phyloP scores from a whole-genome alignment of 1,140 invertebrate genomes.

The Augochlora pura region DNA sequence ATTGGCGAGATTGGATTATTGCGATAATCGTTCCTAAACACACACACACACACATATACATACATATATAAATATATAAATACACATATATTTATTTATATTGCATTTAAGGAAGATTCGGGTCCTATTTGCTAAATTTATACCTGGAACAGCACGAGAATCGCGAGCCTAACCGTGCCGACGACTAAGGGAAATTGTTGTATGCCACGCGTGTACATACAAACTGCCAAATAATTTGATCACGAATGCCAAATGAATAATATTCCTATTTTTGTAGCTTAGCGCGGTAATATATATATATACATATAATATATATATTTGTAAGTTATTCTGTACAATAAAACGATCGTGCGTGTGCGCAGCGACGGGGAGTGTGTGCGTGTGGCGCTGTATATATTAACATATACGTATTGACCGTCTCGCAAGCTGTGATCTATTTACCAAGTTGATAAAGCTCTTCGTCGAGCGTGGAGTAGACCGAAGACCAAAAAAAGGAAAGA shows the following conservation, averaged over 20 bases:
- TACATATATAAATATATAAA: no score
- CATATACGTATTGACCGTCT: not conserved
- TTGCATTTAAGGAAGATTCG: not conserved
- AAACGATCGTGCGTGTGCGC: slow-evolving; percentile 5
- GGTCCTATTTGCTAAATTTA: not conserved
- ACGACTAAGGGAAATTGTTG: not conserved
- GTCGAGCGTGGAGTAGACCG: not conserved
- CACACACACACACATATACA: no score
- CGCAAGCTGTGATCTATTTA: not conserved
- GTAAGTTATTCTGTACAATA: slow-evolving; percentile 55
- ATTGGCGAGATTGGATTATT: not conserved
- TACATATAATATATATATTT: slow-evolving; percentile 5
- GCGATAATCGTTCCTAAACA: not conserved
- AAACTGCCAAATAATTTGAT: slow-evolving; percentile 66
- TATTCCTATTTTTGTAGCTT: slow-evolving; percentile 63
- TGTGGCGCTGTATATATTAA: not conserved
- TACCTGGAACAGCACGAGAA: not conserved
- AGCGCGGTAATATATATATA: slow-evolving; percentile 38
- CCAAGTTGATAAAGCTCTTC: not conserved
- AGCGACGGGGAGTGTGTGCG: not conserved
- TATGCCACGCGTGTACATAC: not conserved
- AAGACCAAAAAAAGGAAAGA: not conserved
- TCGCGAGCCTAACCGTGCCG: not conserved
- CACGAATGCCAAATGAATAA: slow-evolving; percentile 66
- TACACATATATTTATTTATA: not conserved